Evolutionary conservation across 2,113 vertebrate genomes (phyloP).

Genomic region (Chloropsis hardwickii): DNA sequence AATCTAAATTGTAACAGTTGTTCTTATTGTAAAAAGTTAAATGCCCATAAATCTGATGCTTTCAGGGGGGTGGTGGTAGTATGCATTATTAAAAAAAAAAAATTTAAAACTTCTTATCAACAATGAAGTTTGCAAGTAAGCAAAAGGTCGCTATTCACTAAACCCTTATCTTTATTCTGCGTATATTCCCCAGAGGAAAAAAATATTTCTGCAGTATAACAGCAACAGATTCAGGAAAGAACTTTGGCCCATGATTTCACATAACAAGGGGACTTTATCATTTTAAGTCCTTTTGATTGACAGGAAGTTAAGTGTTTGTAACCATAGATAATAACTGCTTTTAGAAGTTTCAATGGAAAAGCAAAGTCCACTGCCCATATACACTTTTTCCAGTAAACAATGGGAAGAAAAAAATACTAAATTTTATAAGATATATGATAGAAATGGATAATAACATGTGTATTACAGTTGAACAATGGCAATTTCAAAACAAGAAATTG

Average conservation of each 20-base stretch:
- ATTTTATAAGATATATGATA: background rate
- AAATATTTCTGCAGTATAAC: conserved; percentile 23
- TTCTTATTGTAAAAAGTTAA: background rate
- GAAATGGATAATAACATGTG: background rate
- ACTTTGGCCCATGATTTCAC: background rate
- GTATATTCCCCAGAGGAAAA: background rate
- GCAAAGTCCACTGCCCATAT: background rate
- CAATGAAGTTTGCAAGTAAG: conserved; percentile 38
- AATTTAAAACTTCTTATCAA: background rate
- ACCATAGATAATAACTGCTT: conserved; percentile 22
- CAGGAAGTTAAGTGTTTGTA: background rate
- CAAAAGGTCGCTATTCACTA: background rate
- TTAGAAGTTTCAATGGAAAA: conserved; percentile 59
- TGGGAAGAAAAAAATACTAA: background rate
- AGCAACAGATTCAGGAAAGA: background rate
- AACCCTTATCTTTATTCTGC: background rate
- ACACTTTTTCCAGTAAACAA: background rate
- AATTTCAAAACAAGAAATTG: background rate
- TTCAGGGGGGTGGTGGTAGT: accelerated
- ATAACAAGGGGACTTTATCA: background rate
- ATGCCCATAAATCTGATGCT: background rate
- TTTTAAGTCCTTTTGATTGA: background rate
- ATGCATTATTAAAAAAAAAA: background rate
- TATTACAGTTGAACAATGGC: background rate
- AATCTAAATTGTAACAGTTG: background rate